Evolutionary conservation across 2,797 vertebrate species (phyloP), one percentile per base, ranked within the genome.

Genomic region (Enteromius paludinosus): DNA sequence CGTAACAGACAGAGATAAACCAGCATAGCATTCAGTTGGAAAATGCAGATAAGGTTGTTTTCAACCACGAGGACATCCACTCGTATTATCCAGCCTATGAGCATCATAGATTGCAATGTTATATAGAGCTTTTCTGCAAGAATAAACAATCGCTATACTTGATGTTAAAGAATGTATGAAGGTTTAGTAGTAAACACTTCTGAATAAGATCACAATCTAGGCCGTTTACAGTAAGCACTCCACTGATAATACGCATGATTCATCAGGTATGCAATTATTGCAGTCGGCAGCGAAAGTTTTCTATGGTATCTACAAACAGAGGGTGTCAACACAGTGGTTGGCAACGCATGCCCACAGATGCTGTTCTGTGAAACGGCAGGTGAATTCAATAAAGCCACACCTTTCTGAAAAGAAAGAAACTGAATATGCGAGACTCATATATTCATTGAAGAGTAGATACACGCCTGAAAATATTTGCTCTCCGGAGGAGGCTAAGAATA

Each of bases 1-100:
- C 18, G 11, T 64, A 30, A 59, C 23, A 14, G 9, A 18, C 14
- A 18, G 38, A 47, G 7, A 82, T 73, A 88, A 88, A 85, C 88
- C 87, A 84, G 83, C 87, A 89, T 88, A 83, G 68, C 30, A 77
- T 33, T 30, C 41, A 89, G 89, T 91, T 91, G 84, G 87, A 87
- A 87, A 89, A 91, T 91, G 89, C 84, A 88, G 92, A 92, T 92
- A 90, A 90, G 69, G 12, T 52, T 89, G 88, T 89, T 77, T 73
- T 59, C 35, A 74, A 86, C 84, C 84, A 89, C 33, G 64, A 69
- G 82, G 89, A 87, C 64, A 15, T 84, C 68, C 71, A 66, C 17
- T 56, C 78, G 84, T 76, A 71, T 52, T n/a, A 84, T 84, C 25
- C 84, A 81, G 59, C 71, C 84, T 72, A 84, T 84, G 79, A 86